These are phyloP conservation scores for Pogoniulus pusillus DNA, from an alignment of 2,797 vertebrate species.

Conservation along the genomic window DNA sequence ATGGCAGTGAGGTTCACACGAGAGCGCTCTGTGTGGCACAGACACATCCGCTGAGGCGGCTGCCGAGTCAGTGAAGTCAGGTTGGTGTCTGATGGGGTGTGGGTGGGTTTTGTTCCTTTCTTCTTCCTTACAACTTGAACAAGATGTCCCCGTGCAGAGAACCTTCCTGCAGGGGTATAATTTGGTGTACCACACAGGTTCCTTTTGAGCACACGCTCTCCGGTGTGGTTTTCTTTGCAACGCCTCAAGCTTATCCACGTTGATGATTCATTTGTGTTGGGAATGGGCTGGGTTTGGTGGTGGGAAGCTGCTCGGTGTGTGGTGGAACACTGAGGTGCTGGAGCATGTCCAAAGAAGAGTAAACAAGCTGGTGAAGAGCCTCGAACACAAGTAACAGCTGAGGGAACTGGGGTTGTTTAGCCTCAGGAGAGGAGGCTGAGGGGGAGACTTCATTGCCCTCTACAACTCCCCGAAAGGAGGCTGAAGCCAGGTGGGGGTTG, in stretches of 20 bases:
- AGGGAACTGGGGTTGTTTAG: no score
- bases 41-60: neutral
- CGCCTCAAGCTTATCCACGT: neutral
- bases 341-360: no score
- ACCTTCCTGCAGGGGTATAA: neutral
- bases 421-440: no score
- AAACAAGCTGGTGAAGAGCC: no score
- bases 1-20: neutral
- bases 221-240: accelerated
- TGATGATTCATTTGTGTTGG: neutral
- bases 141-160: neutral
- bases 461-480: no score
- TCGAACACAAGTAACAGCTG: no score
- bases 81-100: conserved; percentile 5
- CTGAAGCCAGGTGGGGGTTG: no score
- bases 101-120: conserved; percentile 3
- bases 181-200: neutral
- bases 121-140: neutral
- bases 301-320: no score
- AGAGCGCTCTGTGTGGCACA: neutral
- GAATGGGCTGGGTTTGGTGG: no score
- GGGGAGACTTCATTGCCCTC: no score
- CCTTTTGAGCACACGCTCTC: accelerated
- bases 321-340: no score
- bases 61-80: neutral